Evolutionary conservation across 2,797 vertebrate species (phyloP), one percentile per base, ranked within the genome.

Genomic region (Euphonia xanthogaster): DNA sequence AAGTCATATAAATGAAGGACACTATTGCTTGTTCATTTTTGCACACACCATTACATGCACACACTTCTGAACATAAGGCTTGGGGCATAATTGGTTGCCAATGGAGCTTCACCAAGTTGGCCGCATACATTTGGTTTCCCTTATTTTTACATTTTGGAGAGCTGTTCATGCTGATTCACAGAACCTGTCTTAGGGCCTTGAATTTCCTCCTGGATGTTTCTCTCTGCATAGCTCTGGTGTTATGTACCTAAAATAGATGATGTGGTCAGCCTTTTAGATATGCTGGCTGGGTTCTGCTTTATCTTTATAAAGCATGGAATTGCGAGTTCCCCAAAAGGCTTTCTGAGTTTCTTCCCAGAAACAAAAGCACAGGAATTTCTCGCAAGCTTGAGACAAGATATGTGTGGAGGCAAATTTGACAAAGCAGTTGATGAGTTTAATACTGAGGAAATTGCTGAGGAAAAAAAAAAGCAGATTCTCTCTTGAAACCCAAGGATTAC

Each of bases 1-100:
- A 30, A 86, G 42, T 48, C 71, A 28, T 28, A 66, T 9, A 93
- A 93, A 96, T 55, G 83, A 81, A 54, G 71, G 76, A 14, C 72
- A 44, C 80, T 81, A 92, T 84, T 78, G 91, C 93, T 82, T 70
- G 77, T 78, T 94, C 84, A 55, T 89, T 95, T 94, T 53, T 92
- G 86, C 89, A 91, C 91, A 91, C 88, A 92, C 86, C 79, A 91
- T 95, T 95, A 83, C 90, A 35, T 87, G 63, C 93, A 73, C 37
- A 19, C 63, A 31, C 66, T 79, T 77, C n/a, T 82, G 80, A 94
- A 92, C 92, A 91, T 87, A 93, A 79, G 71, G 71, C 88, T 92
- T 0, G 33, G 45, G 54, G 77, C 62, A 12, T 92, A 96, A 92
- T 72, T 94, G 90, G 42, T 37, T 90, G 77, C 62, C 91, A 93